Conservation (phyloP, 2,888 invertebrate species). For the Lathronympha strigana region DNA sequence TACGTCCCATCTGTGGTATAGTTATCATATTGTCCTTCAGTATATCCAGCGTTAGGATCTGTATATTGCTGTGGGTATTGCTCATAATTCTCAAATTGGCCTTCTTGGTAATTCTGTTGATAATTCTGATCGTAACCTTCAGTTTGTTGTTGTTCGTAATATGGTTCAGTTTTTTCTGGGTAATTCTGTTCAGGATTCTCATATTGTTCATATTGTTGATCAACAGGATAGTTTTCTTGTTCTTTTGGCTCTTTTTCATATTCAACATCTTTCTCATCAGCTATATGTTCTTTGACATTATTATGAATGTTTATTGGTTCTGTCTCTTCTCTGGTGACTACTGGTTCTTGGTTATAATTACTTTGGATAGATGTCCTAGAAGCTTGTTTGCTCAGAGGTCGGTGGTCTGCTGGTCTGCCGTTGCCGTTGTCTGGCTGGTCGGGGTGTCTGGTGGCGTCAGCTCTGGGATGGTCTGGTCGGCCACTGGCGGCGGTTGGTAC, state of each 20-base stretch:
- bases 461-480: slow-evolving; percentile 74
- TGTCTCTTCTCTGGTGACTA: slow-evolving; percentile 37
- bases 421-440: slow-evolving; percentile 54
- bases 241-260: slow-evolving; percentile 32
- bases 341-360: slow-evolving; percentile 42
- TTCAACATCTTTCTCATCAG: slow-evolving; percentile 36
- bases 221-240: slow-evolving; percentile 25
- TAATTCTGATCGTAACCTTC: slow-evolving; percentile 59
- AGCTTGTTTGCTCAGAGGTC: slow-evolving; percentile 49
- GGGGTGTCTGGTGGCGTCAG: slow-evolving; percentile 74
- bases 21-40: slow-evolving; percentile 61
- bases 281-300: slow-evolving; percentile 43
- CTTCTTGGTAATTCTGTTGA: slow-evolving; percentile 50
- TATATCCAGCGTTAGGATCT: slow-evolving; percentile 63
- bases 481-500: slow-evolving; percentile 63
- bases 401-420: slow-evolving; percentile 12
- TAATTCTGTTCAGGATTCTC: slow-evolving; percentile 47
- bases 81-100: slow-evolving; percentile 67
- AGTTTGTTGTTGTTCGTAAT: slow-evolving; percentile 39
- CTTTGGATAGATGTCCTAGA: slow-evolving; percentile 56
- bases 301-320: slow-evolving; percentile 38
- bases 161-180: slow-evolving; percentile 37
- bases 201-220: slow-evolving; percentile 47
- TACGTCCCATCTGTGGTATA: slow-evolving; percentile 64
- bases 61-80: slow-evolving; percentile 58